These are phyloP conservation scores for Botia kubotai DNA, from an alignment of 2,797 vertebrate genomes.

Conservation along the genomic window DNA sequence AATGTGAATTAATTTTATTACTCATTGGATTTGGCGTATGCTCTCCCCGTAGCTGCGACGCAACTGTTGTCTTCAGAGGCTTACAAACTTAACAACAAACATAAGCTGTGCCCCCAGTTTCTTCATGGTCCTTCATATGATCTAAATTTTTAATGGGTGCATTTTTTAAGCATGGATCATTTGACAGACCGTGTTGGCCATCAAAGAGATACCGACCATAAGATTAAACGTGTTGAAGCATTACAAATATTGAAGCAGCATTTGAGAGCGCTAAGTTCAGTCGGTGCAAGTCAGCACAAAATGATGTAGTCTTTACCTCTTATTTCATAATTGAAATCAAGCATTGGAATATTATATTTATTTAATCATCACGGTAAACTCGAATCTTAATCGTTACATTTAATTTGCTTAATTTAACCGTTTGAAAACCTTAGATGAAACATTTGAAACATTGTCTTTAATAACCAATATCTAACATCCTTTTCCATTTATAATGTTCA, in stretches of 20 bases:
- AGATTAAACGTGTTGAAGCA: slow-evolving; percentile 65
- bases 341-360: slow-evolving; percentile 35
- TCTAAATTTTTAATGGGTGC: not conserved
- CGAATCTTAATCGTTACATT: slow-evolving; percentile 18
- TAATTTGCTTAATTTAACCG: not conserved
- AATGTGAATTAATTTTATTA: not conserved
- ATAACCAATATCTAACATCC: not conserved
- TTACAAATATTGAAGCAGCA: slow-evolving; percentile 58
- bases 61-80: not conserved
- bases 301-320: not conserved
- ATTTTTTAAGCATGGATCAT: slow-evolving; percentile 19
- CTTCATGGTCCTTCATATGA: not conserved
- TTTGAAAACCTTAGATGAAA: no score
- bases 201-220: slow-evolving; percentile 45
- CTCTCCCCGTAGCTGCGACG: not conserved
- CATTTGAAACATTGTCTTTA: no score
- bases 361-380: slow-evolving; percentile 40
- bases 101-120: not conserved
- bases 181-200: slow-evolving; percentile 28
- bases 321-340: slow-evolving; percentile 16
- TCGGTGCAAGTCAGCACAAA: slow-evolving; percentile 49
- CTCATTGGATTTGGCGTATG: not conserved
- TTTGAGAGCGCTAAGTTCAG: slow-evolving; percentile 37
- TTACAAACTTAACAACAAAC: not conserved
- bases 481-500: not conserved